A percentile compares a stretch with the other conserved stretches of the same genome.
phyloP scores from a whole-genome alignment of 1,140 invertebrate species.

The Vanessa atalanta region DNA sequence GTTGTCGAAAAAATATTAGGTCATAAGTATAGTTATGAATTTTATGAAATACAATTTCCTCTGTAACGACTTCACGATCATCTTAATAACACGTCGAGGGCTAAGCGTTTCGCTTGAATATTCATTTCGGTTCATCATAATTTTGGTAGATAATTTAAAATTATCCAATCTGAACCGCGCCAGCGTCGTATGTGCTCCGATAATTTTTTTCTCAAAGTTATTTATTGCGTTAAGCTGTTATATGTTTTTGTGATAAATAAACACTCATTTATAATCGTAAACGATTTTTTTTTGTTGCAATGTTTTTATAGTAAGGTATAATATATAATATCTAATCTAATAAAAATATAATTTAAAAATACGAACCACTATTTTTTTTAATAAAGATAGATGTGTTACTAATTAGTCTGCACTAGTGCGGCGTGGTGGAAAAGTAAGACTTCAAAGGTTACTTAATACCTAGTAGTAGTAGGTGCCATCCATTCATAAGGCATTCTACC shows the following conservation, averaged over 20 bases:
- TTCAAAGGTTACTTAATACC: too few relatives aligned
- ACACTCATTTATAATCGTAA: neutral
- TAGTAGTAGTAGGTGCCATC: too few relatives aligned
- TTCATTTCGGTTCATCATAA: conserved; percentile 77
- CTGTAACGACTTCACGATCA: conserved; percentile 72
- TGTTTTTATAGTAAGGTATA: too few relatives aligned
- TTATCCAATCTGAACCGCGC: conserved; percentile 61
- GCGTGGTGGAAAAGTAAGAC: too few relatives aligned
- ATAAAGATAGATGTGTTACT: too few relatives aligned
- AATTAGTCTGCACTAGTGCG: too few relatives aligned
- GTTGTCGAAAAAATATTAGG: conserved; percentile 74
- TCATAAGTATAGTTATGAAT: conserved; percentile 77
- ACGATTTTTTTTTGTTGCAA: neutral
- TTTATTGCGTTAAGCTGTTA: conserved; percentile 35
- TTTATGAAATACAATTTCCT: conserved; percentile 78
- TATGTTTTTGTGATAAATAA: conserved; percentile 22
- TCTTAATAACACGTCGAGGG: conserved; percentile 71
- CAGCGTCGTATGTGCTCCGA: conserved; percentile 43
- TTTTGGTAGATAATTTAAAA: conserved; percentile 77
- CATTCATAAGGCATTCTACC: too few relatives aligned
- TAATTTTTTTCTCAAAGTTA: conserved; percentile 66
- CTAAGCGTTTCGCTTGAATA: conserved; percentile 77
- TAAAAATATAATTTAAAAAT: too few relatives aligned
- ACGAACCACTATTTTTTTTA: too few relatives aligned
- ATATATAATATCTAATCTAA: too few relatives aligned